Evolutionary conservation across 2,797 vertebrate genomes (phyloP).

Genomic region (Pseudomugil tenellus): DNA sequence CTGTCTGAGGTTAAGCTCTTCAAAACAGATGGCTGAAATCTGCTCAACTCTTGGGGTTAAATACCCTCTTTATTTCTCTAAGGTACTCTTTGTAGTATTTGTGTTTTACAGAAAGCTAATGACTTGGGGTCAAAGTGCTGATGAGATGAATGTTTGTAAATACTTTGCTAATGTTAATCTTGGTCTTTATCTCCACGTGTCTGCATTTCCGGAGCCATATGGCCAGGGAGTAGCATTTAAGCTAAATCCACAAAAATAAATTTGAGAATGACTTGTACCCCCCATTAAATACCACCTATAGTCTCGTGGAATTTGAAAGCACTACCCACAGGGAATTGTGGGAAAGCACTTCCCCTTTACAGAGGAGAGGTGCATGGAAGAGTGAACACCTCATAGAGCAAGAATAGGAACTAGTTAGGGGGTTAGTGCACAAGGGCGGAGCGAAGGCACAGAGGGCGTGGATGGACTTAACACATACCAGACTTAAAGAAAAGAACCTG

Average conservation of each 20-base stretch:
- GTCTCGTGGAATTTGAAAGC: constrained; percentile 50
- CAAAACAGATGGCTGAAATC: constrained; percentile 82
- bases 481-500: constrained; percentile 77
- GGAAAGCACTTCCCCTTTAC: constrained; percentile 58
- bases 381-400: constrained; percentile 62
- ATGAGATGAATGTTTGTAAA: constrained; percentile 58
- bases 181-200: constrained; percentile 52
- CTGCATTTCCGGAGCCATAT: constrained; percentile 69
- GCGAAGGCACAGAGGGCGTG: constrained; percentile 69
- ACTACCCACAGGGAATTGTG: constrained; percentile 53
- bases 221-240: constrained; percentile 52
- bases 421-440: constrained; percentile 50
- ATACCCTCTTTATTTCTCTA: constrained; percentile 76
- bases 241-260: constrained; percentile 58
- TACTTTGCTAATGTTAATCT: constrained; percentile 67
- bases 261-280: constrained; percentile 27
- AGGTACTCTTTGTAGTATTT: constrained; percentile 75
- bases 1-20: constrained; percentile 73
- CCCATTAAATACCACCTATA: constrained; percentile 61
- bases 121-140: constrained; percentile 63
- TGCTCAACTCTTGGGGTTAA: constrained; percentile 74
- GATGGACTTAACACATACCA: constrained; percentile 75
- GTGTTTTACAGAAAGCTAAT: constrained; percentile 66
- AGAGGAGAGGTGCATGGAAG: constrained; percentile 49
- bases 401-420: constrained; percentile 56